Evolutionary conservation across 1,140 invertebrate species (phyloP), one percentile per base, ranked within the genome.

Genomic region (Drosophila neocordata): DNA sequence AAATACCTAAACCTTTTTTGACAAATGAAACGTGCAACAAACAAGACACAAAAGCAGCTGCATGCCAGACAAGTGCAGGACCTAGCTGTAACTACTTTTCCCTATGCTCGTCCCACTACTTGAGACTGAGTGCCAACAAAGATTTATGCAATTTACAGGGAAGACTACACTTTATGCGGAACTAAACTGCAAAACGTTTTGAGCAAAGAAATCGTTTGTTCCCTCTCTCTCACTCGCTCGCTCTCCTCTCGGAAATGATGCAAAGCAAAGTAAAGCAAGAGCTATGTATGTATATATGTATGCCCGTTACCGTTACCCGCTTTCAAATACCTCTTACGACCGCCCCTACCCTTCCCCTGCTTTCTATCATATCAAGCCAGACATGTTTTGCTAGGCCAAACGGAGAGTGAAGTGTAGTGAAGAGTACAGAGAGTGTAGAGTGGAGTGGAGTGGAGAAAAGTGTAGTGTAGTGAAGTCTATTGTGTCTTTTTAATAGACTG

Each of bases 1-100:
- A 87, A 87, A 77, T 63, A 31, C 61, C 55, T 69, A 61, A 62
- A 66, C 73, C 81, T 55, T 85, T 77, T 87, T 81, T 85, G 81
- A 85, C 82, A 85, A 85, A 85, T 85, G 82, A 87, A 77, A 77
- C 70, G 73, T 81, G 82, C 77, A 81, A 87, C 81, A 85, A 85
- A 87, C 82, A 77, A 75, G 81, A 69, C 70, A 74, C 69, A 58
- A 75, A 55, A 58, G 73, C 67, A 61, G 65, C 76, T 67, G 65
- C 61, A 78, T 55, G 35, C 48, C 63, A 51, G 52, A 57, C 22
- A 41, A 66, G 53, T 37, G 11, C 44, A 24, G 71, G 41, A 18
- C 64, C 41, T 8, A 31, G 65, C 37, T 35, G 27, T 13, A 34
- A 20, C 57, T 34, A 22, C 71, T 57, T 56, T 68, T 66, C 35